Evolutionary conservation across 2,113 vertebrate genomes (phyloP), one percentile per base, ranked within the genome.

Genomic region (Scopus umbretta): DNA sequence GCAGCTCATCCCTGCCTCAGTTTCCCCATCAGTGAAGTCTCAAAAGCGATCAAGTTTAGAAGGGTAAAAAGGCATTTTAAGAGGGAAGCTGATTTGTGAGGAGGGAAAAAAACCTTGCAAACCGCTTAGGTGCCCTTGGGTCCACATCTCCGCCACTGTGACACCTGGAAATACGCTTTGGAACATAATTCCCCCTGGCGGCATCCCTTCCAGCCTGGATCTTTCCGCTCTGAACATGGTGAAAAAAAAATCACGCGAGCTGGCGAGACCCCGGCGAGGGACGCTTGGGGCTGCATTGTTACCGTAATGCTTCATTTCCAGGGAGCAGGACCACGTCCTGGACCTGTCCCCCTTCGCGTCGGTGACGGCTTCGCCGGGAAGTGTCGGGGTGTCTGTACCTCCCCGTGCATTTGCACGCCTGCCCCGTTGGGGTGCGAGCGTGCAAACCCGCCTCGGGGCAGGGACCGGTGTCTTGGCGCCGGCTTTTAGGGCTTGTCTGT

Each of bases 171-270:
- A 15, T 17, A 3, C 0, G 10, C 52, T 43, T 19, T 12, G 50
- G 11, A 18, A 21, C 23, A 9, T 2, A 53, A 30, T 40, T 86
- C 68, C 47, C 0, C 1, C 21, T 12, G 21, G 2, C 4, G 59
- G 50, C 36, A 0, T 22, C 9, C 0, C 19, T 27, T 42, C 61
- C 61, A 42, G 11, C 61, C n/a, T 9, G 62, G 36, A 16, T 19
- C 25, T 21, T 45, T 38, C 42, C 0, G 1, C 49, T 65, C 56
- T 0, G 6, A 29, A 30, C 2, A 0, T 1, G 30, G 42, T 6
- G 34, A 16, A n/a, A 17, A n/a, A 17, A 45, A 18, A 27, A 3
- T 22, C 29, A 3, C 0, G 7, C 0, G 13, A 59, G 43, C 36
- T 25, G 45, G 15, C 1, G 18, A 30, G 38, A 3, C 10, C 0